Evolutionary conservation across 2,888 invertebrate species (phyloP), one percentile per base, ranked within the genome.

Genomic region (Chironomus riparius): DNA sequence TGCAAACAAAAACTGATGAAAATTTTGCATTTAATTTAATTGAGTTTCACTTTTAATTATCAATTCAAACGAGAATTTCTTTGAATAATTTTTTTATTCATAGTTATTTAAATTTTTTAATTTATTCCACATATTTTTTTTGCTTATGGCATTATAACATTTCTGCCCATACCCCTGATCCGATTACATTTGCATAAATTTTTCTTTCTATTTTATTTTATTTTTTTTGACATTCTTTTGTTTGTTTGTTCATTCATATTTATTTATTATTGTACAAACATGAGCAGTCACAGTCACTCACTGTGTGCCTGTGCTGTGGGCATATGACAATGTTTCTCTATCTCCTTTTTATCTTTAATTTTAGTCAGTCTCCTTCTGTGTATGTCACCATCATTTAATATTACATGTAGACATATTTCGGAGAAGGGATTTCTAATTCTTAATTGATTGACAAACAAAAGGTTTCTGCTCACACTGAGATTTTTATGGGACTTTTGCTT

Each of bases 31-130:
- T 56, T 4, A 15, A n/a, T 56, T 24, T 24, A 65, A 65, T 65
- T 21, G 65, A 24, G 65, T 65, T 65, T 65, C 65, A 65, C 65
- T 65, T 65, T 65, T 65, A 65, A 65, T 65, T 65, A 65, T 65
- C 65, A 22, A 38, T 65, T 65, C 21, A 65, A 21, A 15, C 12
- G 22, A 18, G 22, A 18, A 21, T 12, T 62, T 12, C 15, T 62
- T 62, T 62, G 62, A 21, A 62, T 56, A 62, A 22, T 62, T 62
- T 15, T 50, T 15, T 50, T 28, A 62, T 62, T 62, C 22, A 21
- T 15, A 56, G n/a, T 56, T 56, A 15, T 15, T 18, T n/a, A n/a
- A 15, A n/a, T n/a, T 18, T 56, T 56, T n/a, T 56, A 18, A 18
- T 18, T 15, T 56, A 15, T 56, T 56, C 56, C 18, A 18, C 18